These are phyloP conservation scores for Caretta caretta DNA, from an alignment of 2,113 vertebrate genomes.

Conservation along the genomic window DNA sequence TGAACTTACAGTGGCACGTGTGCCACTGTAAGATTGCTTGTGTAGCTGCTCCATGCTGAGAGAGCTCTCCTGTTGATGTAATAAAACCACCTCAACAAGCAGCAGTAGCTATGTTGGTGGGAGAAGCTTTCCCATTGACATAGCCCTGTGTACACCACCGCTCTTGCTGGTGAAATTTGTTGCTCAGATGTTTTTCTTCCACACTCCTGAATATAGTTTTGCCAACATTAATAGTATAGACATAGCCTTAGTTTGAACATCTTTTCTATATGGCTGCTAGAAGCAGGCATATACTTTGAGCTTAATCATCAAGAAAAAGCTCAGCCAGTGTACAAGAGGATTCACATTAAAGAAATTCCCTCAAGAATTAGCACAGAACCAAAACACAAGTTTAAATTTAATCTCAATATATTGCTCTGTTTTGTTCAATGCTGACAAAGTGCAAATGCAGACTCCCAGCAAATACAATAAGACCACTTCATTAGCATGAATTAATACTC, in stretches of 20 bases:
- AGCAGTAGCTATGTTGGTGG: no score
- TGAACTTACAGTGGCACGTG: no score
- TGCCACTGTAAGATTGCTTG: no score
- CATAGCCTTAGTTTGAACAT: not conserved
- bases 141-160: no score
- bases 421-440: not conserved
- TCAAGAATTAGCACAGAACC: not conserved
- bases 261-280: not conserved
- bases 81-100: no score
- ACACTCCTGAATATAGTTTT: no score
- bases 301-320: not conserved
- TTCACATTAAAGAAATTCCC: not conserved
- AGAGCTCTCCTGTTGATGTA: not conserved
- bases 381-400: not conserved
- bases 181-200: no score
- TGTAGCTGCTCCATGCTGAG: not conserved
- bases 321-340: rapidly evolving
- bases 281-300: no score
- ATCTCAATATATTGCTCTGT: not conserved
- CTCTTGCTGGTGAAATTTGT: no score
- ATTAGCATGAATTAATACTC: rapidly evolving
- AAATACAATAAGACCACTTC: not conserved
- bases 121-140: no score
- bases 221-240: no score
- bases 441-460: not conserved